Evolutionary conservation across 1,140 invertebrate species (phyloP).

Genomic region (Penaeus japonicus): DNA sequence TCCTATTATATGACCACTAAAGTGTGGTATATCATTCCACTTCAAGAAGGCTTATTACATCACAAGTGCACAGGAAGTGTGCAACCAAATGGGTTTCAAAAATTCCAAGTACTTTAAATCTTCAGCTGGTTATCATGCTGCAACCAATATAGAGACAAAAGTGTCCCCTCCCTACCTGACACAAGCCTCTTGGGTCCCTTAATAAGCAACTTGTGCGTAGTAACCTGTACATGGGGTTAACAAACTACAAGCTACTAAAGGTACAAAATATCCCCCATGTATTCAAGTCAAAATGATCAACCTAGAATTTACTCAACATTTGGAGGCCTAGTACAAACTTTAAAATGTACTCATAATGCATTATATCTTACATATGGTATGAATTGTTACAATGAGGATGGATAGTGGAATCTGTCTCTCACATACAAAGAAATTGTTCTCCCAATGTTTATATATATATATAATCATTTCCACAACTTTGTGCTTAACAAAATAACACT

Average conservation of each 20-base stretch:
- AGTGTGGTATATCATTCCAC: not conserved
- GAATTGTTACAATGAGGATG: constrained; percentile 40
- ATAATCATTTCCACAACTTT: constrained; percentile 33
- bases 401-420: constrained; percentile 37
- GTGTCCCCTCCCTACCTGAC: not conserved
- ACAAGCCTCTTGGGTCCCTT: constrained; percentile 6
- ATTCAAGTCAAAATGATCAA: constrained; percentile 21
- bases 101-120: not conserved
- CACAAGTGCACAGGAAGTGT: no score
- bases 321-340: constrained; percentile 6
- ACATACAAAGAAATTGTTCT: not conserved
- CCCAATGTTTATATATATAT: not conserved
- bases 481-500: constrained; percentile 35
- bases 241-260: constrained; percentile 47
- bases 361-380: constrained; percentile 32
- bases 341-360: not conserved
- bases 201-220: constrained; percentile 43
- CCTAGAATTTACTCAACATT: constrained; percentile 10
- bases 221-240: constrained; percentile 22
- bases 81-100: not conserved
- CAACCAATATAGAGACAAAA: not conserved
- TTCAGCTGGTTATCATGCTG: not conserved
- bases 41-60: not conserved
- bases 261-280: constrained; percentile 38
- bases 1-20: not conserved